Conservation (phyloP, 2,797 vertebrate species). For the Gymnoscopelus braueri region DNA sequence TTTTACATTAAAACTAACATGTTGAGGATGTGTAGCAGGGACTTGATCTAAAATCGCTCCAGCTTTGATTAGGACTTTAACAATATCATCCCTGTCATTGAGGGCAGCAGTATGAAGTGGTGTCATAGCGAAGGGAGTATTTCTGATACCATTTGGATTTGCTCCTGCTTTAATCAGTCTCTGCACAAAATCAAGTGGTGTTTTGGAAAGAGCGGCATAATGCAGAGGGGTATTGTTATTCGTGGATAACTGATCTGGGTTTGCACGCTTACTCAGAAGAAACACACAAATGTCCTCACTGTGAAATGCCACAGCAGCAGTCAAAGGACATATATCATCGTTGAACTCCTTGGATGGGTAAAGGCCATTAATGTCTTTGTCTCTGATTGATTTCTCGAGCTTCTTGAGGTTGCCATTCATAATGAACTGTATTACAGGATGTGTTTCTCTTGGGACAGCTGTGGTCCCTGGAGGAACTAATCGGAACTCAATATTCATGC, state of each 20-base stretch:
- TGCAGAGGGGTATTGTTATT: constrained; percentile 8
- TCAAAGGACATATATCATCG: constrained; percentile 51
- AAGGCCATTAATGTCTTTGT: constrained; percentile 24
- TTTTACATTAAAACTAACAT: not conserved
- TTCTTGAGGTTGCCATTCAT: not conserved
- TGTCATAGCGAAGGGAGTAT: rapidly evolving
- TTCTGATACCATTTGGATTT: not conserved
- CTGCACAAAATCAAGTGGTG: constrained; percentile 33
- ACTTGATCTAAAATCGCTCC: constrained; percentile 5
- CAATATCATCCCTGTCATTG: constrained; percentile 24
- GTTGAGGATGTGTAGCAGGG: rapidly evolving
- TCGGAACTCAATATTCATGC: not conserved
- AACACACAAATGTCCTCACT: constrained; percentile 34
- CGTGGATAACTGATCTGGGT: constrained; percentile 13
- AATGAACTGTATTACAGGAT: constrained; percentile 52
- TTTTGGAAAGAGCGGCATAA: constrained; percentile 21
- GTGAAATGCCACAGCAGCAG: constrained; percentile 52
- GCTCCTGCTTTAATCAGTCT: constrained; percentile 55
- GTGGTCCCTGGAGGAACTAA: rapidly evolving
- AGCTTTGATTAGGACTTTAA: constrained; percentile 31
- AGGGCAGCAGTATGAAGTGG: constrained; percentile 46
- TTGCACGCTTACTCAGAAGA: constrained; percentile 15
- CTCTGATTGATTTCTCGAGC: constrained; percentile 6
- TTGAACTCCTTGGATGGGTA: constrained; percentile 33
- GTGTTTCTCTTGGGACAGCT: constrained; percentile 22